Evolutionary conservation across 2,888 invertebrate genomes (phyloP), one percentile per base, ranked within the genome.

Genomic region (Erebia ligea): DNA sequence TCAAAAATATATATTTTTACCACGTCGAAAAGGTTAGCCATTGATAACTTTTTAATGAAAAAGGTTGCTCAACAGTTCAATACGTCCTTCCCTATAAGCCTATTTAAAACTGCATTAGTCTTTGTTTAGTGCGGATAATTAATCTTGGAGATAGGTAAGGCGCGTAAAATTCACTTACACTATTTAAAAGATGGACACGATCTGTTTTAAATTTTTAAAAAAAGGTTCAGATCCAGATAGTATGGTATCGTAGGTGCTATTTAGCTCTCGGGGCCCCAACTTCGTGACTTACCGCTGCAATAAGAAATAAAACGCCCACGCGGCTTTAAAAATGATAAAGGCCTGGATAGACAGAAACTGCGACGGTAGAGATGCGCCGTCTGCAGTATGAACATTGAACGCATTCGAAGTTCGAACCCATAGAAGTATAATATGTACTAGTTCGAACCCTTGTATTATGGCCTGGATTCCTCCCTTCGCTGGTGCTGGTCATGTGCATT

Each of bases 221-320:
- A 75, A 74, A 76, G 75, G 70, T 68, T 61, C 63, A 71, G 76
- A 73, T 68, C 67, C 71, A 75, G 76, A 79, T 75, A 76, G 77
- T 75, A 62, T 72, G 75, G 75, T 72, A 75, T 73, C 76, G 79
- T 89, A 88, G 91, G 92, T 90, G 91, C 88, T 91, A 91, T 90
- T 91, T 91, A 91, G 90, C 89, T 91, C 91, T 86, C 89, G 89
- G 91, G 92, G 90, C 78, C 79, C 82, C 81, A 84, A 80, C 88
- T 86, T 93, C 92, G 92, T 92, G 92, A 92, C 92, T 92, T 92
- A 93, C 93, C 90, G 91, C 84, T 86, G 86, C 79, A 84, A 82
- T 81, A 82, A 84, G 82, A 85, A 90, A 86, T 87, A 88, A 85
- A 79, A 78, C 79, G 80, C 82, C 82, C 82, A 81, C 81, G 84